phyloP scores from a whole-genome alignment of 2,888 invertebrate species.

The Andrena bucephala region DNA sequence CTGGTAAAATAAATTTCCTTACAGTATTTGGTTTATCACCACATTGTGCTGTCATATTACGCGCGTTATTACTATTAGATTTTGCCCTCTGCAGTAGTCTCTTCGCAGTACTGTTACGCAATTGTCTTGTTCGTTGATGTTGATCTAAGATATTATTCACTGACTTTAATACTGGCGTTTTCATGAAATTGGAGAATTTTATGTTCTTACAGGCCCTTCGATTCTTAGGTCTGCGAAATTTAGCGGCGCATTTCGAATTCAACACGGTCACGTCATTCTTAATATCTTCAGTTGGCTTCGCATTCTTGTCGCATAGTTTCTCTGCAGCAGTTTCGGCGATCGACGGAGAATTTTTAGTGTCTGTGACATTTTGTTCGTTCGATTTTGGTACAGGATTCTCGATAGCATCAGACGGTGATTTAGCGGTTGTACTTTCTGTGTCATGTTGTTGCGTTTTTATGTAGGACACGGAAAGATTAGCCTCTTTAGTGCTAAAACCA shows the following conservation, averaged over 20 bases:
- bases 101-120: slow-evolving; percentile 82
- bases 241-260: slow-evolving; percentile 58
- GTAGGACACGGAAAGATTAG: slow-evolving; percentile 79
- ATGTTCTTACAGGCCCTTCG: slow-evolving; percentile 70
- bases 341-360: slow-evolving; percentile 61
- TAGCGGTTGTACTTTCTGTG: slow-evolving; percentile 65
- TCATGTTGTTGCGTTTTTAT: slow-evolving; percentile 79
- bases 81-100: slow-evolving; percentile 82
- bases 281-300: slow-evolving; percentile 36
- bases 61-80: slow-evolving; percentile 72
- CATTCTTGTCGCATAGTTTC: slow-evolving; percentile 47
- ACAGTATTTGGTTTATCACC: slow-evolving; percentile 82
- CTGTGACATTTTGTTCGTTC: slow-evolving; percentile 52
- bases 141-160: slow-evolving; percentile 82
- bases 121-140: slow-evolving; percentile 81
- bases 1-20: slow-evolving; percentile 91
- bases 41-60: slow-evolving; percentile 73
- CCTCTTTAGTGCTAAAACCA: slow-evolving; percentile 83
- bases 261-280: slow-evolving; percentile 49
- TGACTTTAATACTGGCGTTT: slow-evolving; percentile 80
- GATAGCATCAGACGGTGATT: slow-evolving; percentile 45
- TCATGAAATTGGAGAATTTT: slow-evolving; percentile 74
- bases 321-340: slow-evolving; percentile 62
- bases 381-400: slow-evolving; percentile 60
- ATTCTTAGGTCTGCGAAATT: slow-evolving; percentile 67